Conservation (phyloP, 2,113 vertebrate genomes). For the Neolamprologus longior region DNA sequence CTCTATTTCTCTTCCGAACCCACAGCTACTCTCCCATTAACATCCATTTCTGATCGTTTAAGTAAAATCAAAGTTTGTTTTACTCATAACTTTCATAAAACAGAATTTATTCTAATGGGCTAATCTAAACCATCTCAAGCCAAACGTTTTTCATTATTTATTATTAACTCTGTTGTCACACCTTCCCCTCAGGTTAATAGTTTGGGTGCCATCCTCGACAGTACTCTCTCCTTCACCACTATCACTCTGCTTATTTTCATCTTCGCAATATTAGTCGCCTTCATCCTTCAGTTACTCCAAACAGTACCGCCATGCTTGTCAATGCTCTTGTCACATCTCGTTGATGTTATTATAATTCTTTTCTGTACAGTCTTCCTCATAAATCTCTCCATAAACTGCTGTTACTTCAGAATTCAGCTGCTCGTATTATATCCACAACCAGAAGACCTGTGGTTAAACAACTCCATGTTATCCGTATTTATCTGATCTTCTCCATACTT, state of each 20-base stretch:
- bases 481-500: background rate
- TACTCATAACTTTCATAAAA: background rate
- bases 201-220: accelerated
- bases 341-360: accelerated
- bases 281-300: background rate
- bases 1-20: background rate
- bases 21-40: background rate
- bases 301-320: background rate
- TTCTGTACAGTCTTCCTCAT: accelerated
- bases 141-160: accelerated
- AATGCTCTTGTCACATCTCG: accelerated
- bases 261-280: background rate
- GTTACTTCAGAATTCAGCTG: background rate
- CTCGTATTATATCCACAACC: background rate
- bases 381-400: background rate
- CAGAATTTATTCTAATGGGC: background rate
- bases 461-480: accelerated
- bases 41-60: background rate
- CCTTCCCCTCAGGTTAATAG: background rate
- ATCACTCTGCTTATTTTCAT: background rate
- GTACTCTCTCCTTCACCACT: accelerated
- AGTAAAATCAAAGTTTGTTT: background rate
- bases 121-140: background rate
- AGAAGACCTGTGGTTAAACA: background rate
- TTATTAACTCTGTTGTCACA: background rate